Base-by-base conservation (phyloP, 2,888 invertebrate genomes). In the Uropetala carovei region DNA sequence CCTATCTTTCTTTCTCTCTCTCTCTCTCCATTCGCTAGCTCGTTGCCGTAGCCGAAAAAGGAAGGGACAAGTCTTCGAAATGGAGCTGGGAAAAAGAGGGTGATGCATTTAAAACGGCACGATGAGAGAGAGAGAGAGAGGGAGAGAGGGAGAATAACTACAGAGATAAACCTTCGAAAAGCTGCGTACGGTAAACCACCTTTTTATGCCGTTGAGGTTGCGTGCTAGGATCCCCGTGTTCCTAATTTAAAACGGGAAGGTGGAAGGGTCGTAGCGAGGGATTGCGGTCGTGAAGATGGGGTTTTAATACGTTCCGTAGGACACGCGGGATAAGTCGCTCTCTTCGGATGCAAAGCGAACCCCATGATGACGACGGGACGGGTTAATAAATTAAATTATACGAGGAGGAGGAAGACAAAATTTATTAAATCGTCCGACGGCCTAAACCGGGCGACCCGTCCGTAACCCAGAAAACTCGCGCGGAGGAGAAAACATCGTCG, bases 21-120 rank as follows among this genome's bases (percentile, higher is more conserved):
- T 68, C 68, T 5, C n/a, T 68, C 68, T 68, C 68, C 1, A 68
- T 68, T n/a, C n/a, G 16, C n/a, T 68, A 16, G 68, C 68, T 83
- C 83, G 86, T n/a, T 18, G 57, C 14, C 56, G 43, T n/a, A 86
- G 22, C 86, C 86, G 58, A 58, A 83, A 56, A 83, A 83, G 83
- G 43, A 57, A 58, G 86, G 58, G 27, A 86, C 18, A 8, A 27
- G 30, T 68, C 22, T n/a, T 83, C 30, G 83, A 22, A 83, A 83
- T 68, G 68, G 68, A 10, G 56, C 83, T 56, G 18, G 18, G 11
- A 5, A 68, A 68, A 22, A 68, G 18, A 18, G 68, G 68, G 5
- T 22, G 16, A 68, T 68, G 16, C 68, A 11, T 68, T n/a, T 68
- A 68, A 68, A 68, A 68, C 43, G 43, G 43, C 43, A 43, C 43